Percentiles rank a stretch among this genome's conserved stretches.
These are phyloP conservation scores for Glossophaga mutica DNA, from an alignment of 2,797 vertebrate genomes.

Conservation along the genomic window DNA sequence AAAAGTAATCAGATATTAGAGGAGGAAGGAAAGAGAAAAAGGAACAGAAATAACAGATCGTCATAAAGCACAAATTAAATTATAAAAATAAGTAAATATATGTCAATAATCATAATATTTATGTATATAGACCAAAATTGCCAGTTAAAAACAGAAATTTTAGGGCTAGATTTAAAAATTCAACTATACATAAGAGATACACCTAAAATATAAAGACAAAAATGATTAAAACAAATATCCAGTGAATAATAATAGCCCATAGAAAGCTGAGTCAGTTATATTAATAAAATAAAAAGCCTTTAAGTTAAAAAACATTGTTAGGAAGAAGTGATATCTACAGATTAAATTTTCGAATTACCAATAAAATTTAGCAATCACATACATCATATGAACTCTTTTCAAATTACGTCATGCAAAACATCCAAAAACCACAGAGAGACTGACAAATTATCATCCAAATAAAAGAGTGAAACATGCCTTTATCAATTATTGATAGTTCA, in stretches of 20 bases:
- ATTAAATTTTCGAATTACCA: neutral
- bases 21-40: neutral
- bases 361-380: neutral
- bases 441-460: neutral
- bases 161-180: neutral
- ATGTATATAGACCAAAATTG: neutral
- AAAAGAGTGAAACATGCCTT: neutral
- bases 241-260: neutral
- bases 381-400: neutral
- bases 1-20: neutral
- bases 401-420: neutral
- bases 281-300: neutral
- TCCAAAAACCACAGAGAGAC: neutral
- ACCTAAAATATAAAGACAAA: neutral
- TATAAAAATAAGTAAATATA: neutral
- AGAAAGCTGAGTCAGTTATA: neutral
- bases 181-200: neutral
- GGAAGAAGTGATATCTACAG: neutral
- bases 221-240: neutral
- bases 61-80: neutral
- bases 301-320: neutral
- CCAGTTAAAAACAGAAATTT: neutral
- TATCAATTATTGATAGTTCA: neutral
- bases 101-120: neutral
- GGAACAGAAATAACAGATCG: neutral